phyloP scores from a whole-genome alignment of 2,797 vertebrate genomes.

The Lepilemur septentrionalis region DNA sequence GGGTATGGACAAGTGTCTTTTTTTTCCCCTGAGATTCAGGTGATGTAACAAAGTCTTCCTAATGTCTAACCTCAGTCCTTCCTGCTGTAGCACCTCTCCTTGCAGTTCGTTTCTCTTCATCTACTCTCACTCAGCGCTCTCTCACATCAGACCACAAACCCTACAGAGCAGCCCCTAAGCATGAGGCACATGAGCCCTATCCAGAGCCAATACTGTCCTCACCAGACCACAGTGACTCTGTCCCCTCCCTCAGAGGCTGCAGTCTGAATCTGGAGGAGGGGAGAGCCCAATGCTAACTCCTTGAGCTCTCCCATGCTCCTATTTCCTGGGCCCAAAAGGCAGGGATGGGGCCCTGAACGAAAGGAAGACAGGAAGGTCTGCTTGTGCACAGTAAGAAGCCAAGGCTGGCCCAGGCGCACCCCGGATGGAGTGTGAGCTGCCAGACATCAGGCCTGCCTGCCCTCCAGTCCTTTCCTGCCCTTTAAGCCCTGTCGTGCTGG shows the following conservation, averaged over 20 bases:
- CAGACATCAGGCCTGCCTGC: neutral
- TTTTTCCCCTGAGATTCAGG: neutral
- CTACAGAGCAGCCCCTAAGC: neutral
- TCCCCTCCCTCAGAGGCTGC: neutral
- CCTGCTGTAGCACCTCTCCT: neutral
- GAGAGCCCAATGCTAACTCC: neutral
- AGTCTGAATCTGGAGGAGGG: neutral
- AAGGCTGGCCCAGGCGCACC: neutral
- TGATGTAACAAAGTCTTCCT: constrained; percentile 8
- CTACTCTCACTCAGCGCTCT: neutral
- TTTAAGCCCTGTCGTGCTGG: neutral
- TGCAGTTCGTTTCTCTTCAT: neutral
- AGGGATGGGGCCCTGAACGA: neutral
- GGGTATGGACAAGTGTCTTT: neutral
- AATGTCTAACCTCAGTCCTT: neutral
- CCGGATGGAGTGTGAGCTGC: neutral
- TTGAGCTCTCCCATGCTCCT: neutral
- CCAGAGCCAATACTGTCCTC: neutral
- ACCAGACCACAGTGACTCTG: neutral
- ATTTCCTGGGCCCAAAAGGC: neutral
- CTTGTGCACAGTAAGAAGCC: neutral
- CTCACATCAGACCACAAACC: neutral
- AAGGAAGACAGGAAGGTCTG: neutral
- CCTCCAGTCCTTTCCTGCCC: neutral
- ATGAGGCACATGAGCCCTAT: neutral